Evolutionary conservation across 35 echinoderm and acorn worm species (phyloP).

Genomic region (Diadema setosum): DNA sequence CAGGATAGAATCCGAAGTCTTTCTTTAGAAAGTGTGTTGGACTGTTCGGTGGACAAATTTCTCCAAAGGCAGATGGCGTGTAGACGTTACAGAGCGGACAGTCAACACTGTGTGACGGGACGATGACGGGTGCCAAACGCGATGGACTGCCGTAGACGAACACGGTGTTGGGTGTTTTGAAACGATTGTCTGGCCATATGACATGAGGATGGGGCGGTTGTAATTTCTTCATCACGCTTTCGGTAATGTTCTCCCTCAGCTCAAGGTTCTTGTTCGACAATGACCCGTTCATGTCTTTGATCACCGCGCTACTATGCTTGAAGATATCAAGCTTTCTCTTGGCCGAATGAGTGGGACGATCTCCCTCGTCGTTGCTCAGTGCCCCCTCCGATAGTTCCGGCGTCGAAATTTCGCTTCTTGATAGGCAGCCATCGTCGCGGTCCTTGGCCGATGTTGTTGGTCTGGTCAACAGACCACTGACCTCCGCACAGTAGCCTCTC

Average conservation of each 20-base stretch:
- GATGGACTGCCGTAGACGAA: conserved; percentile 85
- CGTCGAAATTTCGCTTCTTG: background rate
- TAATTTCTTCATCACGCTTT: conserved; percentile 29
- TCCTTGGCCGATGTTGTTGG: background rate
- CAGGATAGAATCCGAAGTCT: conserved; percentile 82
- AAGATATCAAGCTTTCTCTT: background rate
- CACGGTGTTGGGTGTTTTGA: conserved; percentile 39
- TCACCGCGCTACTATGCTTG: background rate
- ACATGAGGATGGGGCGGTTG: conserved; percentile 76
- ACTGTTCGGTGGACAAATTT: conserved; percentile 77
- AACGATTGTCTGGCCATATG: conserved; percentile 77
- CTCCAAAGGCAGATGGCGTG: conserved; percentile 23
- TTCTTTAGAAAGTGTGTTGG: conserved; percentile 60
- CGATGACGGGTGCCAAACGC: conserved; percentile 56
- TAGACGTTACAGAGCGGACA: conserved; percentile 76
- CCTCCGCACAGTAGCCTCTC: background rate
- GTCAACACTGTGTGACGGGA: conserved; percentile 76
- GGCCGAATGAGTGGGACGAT: background rate
- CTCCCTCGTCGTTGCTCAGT: background rate
- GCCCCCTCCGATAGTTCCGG: conserved; percentile 5
- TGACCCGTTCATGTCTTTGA: conserved; percentile 14
- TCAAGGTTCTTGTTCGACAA: background rate
- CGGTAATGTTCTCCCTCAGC: conserved; percentile 24
- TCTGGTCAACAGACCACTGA: background rate
- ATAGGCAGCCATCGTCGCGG: background rate